Evolutionary conservation across 2,113 vertebrate species (phyloP).

Genomic region (Alligator sinensis): DNA sequence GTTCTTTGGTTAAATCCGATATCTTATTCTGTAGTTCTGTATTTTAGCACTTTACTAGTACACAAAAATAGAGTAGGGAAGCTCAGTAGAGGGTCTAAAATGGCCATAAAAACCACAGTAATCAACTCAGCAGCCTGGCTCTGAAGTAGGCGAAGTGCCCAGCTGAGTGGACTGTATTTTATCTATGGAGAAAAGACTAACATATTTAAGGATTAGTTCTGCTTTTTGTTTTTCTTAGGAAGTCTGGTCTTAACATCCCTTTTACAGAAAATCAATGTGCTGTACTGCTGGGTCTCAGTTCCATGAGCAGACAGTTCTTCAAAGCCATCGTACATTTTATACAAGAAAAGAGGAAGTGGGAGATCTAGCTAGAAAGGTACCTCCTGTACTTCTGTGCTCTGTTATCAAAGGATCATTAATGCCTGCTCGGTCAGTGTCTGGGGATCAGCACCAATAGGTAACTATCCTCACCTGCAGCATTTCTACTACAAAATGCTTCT

Average conservation of each 20-base stretch:
- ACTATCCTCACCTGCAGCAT: not conserved
- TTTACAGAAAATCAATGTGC: slow-evolving; percentile 34
- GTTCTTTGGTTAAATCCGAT: no score
- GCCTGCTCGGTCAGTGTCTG: fast-evolving
- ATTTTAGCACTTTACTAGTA: not conserved
- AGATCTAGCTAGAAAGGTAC: not conserved
- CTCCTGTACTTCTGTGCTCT: fast-evolving
- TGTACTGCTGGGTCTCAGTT: not conserved
- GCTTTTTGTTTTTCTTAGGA: not conserved
- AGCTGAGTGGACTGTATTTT: not conserved
- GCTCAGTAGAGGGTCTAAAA: not conserved
- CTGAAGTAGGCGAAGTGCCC: not conserved
- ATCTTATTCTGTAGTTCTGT: not conserved
- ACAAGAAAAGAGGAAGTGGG: not conserved
- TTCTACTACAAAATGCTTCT: not conserved
- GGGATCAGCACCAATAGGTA: not conserved
- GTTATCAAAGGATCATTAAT: not conserved
- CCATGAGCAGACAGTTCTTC: not conserved
- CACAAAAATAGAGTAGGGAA: not conserved
- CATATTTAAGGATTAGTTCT: not conserved
- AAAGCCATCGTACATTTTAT: not conserved
- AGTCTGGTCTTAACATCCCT: not conserved
- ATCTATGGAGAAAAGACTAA: not conserved
- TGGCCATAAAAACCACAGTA: not conserved
- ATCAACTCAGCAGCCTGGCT: not conserved